These are phyloP conservation scores for Hedychridium roseum DNA, from an alignment of 2,888 invertebrate genomes.

Conservation along the genomic window DNA sequence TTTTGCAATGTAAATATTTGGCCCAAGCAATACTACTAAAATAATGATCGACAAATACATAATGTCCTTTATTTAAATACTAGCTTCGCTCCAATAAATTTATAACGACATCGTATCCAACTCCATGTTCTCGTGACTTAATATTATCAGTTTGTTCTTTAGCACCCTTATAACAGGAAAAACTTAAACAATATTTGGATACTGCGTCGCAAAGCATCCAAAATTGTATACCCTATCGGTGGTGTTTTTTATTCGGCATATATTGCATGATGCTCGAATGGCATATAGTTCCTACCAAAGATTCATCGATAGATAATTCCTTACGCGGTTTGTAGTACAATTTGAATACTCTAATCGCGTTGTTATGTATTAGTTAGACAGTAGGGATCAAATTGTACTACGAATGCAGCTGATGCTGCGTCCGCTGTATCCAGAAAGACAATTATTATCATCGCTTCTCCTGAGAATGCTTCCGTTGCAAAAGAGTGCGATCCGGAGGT, in stretches of 20 bases:
- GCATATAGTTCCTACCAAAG: slow-evolving; percentile 33
- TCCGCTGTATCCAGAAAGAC: too few species aligned
- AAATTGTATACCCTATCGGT: slow-evolving; percentile 26
- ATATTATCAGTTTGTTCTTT: too few species aligned
- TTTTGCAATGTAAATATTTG: slow-evolving; percentile 2
- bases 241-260: slow-evolving; percentile 39
- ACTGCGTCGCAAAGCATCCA: slow-evolving; percentile 39
- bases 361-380: too few species aligned
- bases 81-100: slow-evolving; percentile 11
- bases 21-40: too few species aligned
- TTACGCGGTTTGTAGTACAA: slow-evolving; percentile 28
- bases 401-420: too few species aligned
- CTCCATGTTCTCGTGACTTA: slow-evolving; percentile 1
- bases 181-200: slow-evolving; percentile 37
- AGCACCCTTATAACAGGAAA: slow-evolving; percentile 32
- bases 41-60: too few species aligned
- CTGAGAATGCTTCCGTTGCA: too few species aligned
- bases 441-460: too few species aligned
- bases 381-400: too few species aligned
- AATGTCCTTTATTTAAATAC: slow-evolving; percentile 17
- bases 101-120: slow-evolving; percentile 7
- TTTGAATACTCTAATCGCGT: slow-evolving; percentile 28
- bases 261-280: slow-evolving; percentile 31
- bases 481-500: too few species aligned
- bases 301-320: slow-evolving; percentile 34